Evolutionary conservation across 2,797 vertebrate genomes (phyloP).

Genomic region (Gallinago stenura): DNA sequence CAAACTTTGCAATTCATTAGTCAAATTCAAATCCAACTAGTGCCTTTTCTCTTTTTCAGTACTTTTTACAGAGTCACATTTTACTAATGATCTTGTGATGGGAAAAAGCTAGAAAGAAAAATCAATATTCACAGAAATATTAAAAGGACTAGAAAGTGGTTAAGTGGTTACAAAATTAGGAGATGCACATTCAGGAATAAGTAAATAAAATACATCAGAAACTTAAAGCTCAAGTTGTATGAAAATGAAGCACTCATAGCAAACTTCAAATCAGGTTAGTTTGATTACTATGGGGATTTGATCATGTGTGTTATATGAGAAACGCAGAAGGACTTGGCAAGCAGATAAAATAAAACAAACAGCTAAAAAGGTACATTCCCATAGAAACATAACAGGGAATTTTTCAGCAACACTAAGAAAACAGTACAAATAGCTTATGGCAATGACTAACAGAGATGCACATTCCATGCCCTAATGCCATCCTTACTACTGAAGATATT

Average conservation of each 20-base stretch:
- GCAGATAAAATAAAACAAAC: neutral
- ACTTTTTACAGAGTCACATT: neutral
- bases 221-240: neutral
- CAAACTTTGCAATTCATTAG: neutral
- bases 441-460: neutral
- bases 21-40: neutral
- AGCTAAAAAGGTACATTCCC: neutral
- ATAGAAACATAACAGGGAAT: neutral
- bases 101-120: neutral
- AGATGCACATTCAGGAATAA: neutral
- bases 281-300: neutral
- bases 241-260: neutral
- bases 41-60: neutral
- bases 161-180: neutral
- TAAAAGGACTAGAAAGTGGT: neutral
- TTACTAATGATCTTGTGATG: neutral
- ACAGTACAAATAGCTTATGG: neutral
- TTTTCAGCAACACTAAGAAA: neutral
- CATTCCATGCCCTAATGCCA: neutral
- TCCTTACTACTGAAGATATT: neutral
- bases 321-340: neutral
- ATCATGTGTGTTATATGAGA: fast-evolving
- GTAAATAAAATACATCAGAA: neutral
- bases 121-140: neutral
- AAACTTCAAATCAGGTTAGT: neutral